These are phyloP conservation scores for Digitonthophagus gazella DNA, from an alignment of 2,888 invertebrate species.

Conservation along the genomic window DNA sequence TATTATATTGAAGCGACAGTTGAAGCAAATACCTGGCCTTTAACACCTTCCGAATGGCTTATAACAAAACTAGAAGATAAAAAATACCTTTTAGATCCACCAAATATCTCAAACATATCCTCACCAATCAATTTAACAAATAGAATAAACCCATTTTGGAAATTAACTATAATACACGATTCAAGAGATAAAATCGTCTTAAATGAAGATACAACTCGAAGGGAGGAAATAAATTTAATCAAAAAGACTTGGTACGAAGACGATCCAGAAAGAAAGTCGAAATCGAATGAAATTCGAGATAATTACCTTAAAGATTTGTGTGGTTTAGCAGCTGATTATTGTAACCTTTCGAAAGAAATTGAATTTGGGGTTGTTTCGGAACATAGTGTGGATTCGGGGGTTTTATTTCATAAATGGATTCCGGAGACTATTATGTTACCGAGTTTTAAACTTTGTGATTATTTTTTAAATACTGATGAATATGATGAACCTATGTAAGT, in stretches of 20 bases:
- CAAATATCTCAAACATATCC: too few species aligned
- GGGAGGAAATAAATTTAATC: slow-evolving; percentile 36
- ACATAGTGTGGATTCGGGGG: slow-evolving; percentile 2
- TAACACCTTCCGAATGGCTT: slow-evolving; percentile 48
- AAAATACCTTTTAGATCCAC: slow-evolving; percentile 26
- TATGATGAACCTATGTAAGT: slow-evolving; percentile 3
- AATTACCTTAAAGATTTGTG: slow-evolving; percentile 15
- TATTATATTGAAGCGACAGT: slow-evolving; percentile 35
- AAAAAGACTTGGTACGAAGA: slow-evolving; percentile 41
- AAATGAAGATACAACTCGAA: slow-evolving; percentile 34
- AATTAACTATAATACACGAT: slow-evolving; percentile 36
- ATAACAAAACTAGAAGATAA: slow-evolving; percentile 38
- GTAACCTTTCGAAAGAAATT: background rate
- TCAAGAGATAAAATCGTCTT: slow-evolving; percentile 31
- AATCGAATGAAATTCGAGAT: slow-evolving; percentile 33
- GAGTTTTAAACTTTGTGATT: slow-evolving; percentile 18
- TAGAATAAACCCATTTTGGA: slow-evolving; percentile 37
- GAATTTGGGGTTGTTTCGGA: background rate
- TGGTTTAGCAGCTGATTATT: background rate
- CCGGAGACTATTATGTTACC: slow-evolving; percentile 20
- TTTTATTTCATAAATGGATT: slow-evolving; percentile 18
- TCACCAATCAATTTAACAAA: background rate
- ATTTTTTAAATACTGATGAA: slow-evolving; percentile 4
- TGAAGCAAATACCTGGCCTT: slow-evolving; percentile 49
- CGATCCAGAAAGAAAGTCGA: slow-evolving; percentile 35